A percentile compares a stretch with the other conserved stretches of the same genome.
Conservation (phyloP, 1,140 invertebrate genomes). For the Drosophila carrolli region DNA sequence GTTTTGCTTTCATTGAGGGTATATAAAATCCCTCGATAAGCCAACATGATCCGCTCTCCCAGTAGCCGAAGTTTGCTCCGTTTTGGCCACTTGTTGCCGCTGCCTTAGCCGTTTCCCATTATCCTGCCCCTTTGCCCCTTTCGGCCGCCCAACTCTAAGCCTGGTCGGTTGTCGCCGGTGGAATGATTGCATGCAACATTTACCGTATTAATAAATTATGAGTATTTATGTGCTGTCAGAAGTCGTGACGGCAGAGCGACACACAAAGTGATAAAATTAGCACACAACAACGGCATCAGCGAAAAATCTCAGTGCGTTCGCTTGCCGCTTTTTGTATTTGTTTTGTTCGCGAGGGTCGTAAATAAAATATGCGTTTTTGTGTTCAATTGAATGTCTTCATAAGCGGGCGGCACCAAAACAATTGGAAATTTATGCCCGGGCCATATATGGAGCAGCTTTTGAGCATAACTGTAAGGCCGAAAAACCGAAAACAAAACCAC, state of each 20-base stretch:
- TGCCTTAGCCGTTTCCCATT: conserved; percentile 11
- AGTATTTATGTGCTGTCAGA: conserved; percentile 84
- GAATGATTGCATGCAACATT: conserved; percentile 83
- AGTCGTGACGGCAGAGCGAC: conserved; percentile 83
- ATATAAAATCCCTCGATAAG: background rate
- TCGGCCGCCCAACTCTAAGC: conserved; percentile 8
- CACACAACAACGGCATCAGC: conserved; percentile 56
- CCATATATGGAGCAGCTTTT: conserved; percentile 66
- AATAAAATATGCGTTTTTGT: conserved; percentile 73
- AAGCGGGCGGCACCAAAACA: conserved; percentile 75
- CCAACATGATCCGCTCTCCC: background rate
- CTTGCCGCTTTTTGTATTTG: conserved; percentile 35
- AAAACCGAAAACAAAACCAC: conserved; percentile 49
- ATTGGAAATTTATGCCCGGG: conserved; percentile 77
- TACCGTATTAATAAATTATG: conserved; percentile 84
- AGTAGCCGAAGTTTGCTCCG: conserved; percentile 18
- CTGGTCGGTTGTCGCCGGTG: conserved; percentile 47
- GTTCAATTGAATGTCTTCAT: conserved; percentile 78
- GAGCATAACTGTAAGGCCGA: conserved; percentile 69
- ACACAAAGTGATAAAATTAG: conserved; percentile 85
- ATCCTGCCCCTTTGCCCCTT: background rate
- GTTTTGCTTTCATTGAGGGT: conserved; percentile 1
- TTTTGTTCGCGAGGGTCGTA: conserved; percentile 72
- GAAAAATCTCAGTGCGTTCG: conserved; percentile 68
- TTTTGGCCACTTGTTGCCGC: conserved; percentile 42